Conservation (phyloP, 2,113 vertebrate species). For the Gorsachius goisagi region DNA sequence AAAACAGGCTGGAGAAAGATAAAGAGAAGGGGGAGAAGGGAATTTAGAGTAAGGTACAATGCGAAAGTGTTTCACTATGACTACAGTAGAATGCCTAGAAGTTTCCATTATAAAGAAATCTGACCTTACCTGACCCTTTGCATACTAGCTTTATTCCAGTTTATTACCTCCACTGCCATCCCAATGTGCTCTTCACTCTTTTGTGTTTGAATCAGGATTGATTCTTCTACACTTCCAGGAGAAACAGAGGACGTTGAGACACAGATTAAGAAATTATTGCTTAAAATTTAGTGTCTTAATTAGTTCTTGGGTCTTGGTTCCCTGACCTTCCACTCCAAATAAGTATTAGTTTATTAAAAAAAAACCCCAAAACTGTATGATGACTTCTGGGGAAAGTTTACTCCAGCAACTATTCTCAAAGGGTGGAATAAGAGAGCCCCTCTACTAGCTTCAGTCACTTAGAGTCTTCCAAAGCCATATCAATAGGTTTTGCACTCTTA, state of each 20-base stretch:
- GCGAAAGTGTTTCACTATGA: background rate
- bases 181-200: fast-evolving
- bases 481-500: background rate
- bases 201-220: background rate
- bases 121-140: background rate
- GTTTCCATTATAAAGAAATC: background rate
- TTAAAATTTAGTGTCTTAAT: background rate
- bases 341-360: background rate
- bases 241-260: background rate
- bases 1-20: background rate
- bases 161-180: background rate
- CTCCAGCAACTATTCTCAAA: background rate
- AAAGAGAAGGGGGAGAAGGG: background rate
- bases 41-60: background rate
- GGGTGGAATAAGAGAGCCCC: fast-evolving
- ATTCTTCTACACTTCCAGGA: background rate
- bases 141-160: background rate
- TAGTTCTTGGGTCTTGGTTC: background rate
- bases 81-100: background rate
- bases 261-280: background rate
- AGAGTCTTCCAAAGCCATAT: background rate
- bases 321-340: background rate
- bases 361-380: background rate
- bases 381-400: background rate
- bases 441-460: background rate